Evolutionary conservation across 2,888 invertebrate genomes (phyloP).

Genomic region (Quadroppia sp.): DNA sequence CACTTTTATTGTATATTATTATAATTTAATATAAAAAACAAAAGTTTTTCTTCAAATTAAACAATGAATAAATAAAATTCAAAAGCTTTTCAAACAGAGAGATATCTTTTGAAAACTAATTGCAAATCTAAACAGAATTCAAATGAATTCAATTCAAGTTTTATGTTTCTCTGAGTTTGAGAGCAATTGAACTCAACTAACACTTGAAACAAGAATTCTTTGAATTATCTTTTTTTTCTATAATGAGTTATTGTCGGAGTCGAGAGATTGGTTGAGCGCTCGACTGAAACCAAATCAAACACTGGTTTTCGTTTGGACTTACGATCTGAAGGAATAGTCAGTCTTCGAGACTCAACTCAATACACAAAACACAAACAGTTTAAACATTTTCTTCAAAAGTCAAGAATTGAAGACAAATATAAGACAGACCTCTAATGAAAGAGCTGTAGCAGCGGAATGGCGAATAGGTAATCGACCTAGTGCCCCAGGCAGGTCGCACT

Average conservation of each 20-base stretch:
- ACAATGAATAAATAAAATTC: neutral
- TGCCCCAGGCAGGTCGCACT: neutral
- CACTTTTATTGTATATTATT: neutral
- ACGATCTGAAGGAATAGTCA: neutral
- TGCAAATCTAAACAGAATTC: neutral
- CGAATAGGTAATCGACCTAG: constrained; percentile 35
- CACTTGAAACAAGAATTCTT: constrained; percentile 1
- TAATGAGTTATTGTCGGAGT: neutral
- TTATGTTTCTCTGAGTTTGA: neutral
- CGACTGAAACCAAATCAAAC: constrained; percentile 23
- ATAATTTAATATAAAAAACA: neutral
- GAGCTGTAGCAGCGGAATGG: neutral
- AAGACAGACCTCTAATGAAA: constrained; percentile 16
- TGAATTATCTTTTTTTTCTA: constrained; percentile 1
- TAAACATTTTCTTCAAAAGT: neutral
- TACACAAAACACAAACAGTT: neutral
- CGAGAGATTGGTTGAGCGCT: neutral
- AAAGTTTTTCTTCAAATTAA: neutral
- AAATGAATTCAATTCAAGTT: neutral
- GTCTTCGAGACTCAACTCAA: neutral
- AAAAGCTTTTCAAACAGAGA: neutral
- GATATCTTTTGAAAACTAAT: neutral
- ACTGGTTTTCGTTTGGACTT: neutral
- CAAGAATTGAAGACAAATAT: neutral
- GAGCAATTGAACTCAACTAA: constrained; percentile 16